Base-by-base conservation (phyloP, 2,888 invertebrate species). In the Patella caerulea region DNA sequence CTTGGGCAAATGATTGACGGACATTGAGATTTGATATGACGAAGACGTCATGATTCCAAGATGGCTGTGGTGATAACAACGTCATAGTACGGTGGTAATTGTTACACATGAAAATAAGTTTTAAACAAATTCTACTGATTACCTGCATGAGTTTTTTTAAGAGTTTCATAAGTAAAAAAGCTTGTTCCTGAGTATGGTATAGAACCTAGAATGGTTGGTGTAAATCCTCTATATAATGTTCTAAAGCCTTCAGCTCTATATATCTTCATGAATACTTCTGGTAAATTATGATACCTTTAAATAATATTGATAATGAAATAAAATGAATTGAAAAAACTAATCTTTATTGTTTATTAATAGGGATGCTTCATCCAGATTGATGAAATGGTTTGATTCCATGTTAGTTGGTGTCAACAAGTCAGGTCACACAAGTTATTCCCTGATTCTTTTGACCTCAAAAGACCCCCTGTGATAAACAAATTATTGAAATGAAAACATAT, bases 151-250 rank as follows among this genome's bases (percentile, higher is more conserved):
- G 94, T 92, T 80, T 95, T 94, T 92, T 99, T 99, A 52, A 99
- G 93, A 0, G 96, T 95, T 93, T 99, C 99, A 91, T 98, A 99
- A 0, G 97, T 99, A 92, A 96, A 98, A 93, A 99, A 99, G 19
- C 98, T 97, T 74, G 96, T 96, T 4, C 99, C 99, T 0, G 99
- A 98, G 92, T 99, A 99, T 0, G 98, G 98, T 84, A 98, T 95
- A 4, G 98, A 97, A 0, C 99, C 99, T 29, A 97, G 91, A 76
- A 99, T 94, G 0, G 99, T 98, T 0, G 98, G 96, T 75, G 95
- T 93, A 91, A 96, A 97, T 0, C 98, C 98, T 84, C 96, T 93
- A 90, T 96, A 98, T 77, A 98, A 93, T 0, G 95, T 94, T 69
- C 92, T 81, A 0, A 95, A 89, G 0, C 98, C 98, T 93, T 98